A percentile compares a stretch with the other conserved stretches of the same genome.
phyloP scores from a whole-genome alignment of 2,113 vertebrate genomes.

The Steatornis caripensis region DNA sequence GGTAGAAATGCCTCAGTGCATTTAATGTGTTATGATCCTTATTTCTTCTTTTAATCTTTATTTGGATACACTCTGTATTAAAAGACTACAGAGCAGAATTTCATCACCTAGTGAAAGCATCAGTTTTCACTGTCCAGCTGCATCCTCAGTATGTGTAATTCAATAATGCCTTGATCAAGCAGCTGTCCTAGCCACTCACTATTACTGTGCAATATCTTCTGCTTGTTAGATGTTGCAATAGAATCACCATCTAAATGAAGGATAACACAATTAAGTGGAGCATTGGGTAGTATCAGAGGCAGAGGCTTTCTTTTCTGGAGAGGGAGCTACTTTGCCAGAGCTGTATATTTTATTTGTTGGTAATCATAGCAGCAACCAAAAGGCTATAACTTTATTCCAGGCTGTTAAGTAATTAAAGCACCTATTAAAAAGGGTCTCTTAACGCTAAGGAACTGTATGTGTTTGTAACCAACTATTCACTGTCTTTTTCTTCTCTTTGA shows the following conservation, averaged over 20 bases:
- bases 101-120: slow-evolving; percentile 25
- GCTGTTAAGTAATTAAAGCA: background rate
- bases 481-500: background rate
- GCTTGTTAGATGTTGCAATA: slow-evolving; percentile 13
- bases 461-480: background rate
- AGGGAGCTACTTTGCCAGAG: background rate
- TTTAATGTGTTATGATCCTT: background rate
- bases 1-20: background rate
- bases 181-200: slow-evolving; percentile 14
- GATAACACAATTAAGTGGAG: slow-evolving; percentile 20
- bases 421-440: background rate
- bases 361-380: background rate
- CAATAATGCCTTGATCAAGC: slow-evolving; percentile 27
- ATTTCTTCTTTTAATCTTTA: slow-evolving; percentile 6
- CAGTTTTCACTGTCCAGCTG: slow-evolving; percentile 2
- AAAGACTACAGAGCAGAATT: background rate
- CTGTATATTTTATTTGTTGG: background rate
- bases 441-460: background rate
- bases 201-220: slow-evolving; percentile 19
- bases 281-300: background rate
- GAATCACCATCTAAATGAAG: slow-evolving; percentile 26
- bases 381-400: background rate
- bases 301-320: background rate
- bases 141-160: background rate
- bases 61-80: background rate